phyloP scores from a whole-genome alignment of 2,888 invertebrate species.

The Elgonia sp. region DNA sequence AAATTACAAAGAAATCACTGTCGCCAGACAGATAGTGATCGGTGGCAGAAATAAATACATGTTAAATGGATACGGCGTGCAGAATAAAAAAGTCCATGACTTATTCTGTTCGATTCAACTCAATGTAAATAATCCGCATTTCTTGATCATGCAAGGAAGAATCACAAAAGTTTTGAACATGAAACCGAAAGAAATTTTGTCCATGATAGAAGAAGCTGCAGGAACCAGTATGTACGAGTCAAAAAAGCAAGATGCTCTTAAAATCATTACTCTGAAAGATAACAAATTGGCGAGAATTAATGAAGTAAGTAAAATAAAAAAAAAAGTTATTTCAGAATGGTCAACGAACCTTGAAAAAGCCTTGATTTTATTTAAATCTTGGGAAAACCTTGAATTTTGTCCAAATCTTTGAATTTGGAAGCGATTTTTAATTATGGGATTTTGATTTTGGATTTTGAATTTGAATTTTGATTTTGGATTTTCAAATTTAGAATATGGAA shows the following conservation, averaged over 20 bases:
- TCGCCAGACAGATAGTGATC: slow-evolving; percentile 96
- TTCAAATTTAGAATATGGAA: too few relatives aligned
- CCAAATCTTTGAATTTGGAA: too few relatives aligned
- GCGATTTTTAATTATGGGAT: too few relatives aligned
- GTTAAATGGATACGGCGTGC: slow-evolving; percentile 96
- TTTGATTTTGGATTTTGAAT: too few relatives aligned
- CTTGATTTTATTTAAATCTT: too few relatives aligned
- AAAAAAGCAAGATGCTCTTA: slow-evolving; percentile 95
- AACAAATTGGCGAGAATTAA: slow-evolving; percentile 95
- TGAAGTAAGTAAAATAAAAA: slow-evolving; percentile 88
- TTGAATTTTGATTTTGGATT: too few relatives aligned
- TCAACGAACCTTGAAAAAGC: too few relatives aligned
- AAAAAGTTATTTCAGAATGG: too few relatives aligned
- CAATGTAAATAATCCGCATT: slow-evolving; percentile 99
- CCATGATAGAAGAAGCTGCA: slow-evolving; percentile 99
- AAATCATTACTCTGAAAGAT: slow-evolving; percentile 97
- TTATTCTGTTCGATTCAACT: slow-evolving; percentile 98
- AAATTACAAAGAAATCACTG: slow-evolving; percentile 95
- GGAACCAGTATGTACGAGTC: slow-evolving; percentile 98
- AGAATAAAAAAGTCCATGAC: slow-evolving; percentile 96
- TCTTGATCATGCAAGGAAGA: slow-evolving; percentile 99
- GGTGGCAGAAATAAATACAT: slow-evolving; percentile 97
- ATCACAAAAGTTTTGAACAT: slow-evolving; percentile 99
- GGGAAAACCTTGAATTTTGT: too few relatives aligned
- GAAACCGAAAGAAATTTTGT: slow-evolving; percentile 98